Percentiles rank a stretch among this genome's conserved stretches.
Evolutionary conservation across 2,797 vertebrate genomes (phyloP).

Genomic region (Limnodromus scolopaceus): DNA sequence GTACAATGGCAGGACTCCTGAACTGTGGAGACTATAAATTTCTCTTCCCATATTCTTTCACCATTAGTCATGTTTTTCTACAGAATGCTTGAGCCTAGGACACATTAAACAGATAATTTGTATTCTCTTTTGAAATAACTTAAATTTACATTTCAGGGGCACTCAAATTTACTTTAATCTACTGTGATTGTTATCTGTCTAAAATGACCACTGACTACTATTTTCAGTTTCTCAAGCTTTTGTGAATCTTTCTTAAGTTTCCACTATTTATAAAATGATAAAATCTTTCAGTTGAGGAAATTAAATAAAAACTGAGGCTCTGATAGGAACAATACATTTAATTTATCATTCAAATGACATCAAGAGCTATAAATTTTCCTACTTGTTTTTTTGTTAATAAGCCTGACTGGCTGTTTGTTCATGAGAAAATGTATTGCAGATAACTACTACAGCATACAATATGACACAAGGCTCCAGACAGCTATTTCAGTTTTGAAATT

Average conservation of each 20-base stretch:
- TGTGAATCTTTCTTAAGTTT: not conserved
- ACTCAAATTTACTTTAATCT: not conserved
- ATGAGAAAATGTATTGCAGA: not conserved
- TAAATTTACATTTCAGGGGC: not conserved
- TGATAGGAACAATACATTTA: not conserved
- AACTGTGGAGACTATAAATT: not conserved
- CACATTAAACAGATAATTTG: not conserved
- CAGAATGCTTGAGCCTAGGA: not conserved
- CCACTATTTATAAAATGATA: not conserved
- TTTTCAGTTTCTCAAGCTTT: not conserved
- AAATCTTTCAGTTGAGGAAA: not conserved
- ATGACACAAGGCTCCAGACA: slow-evolving; percentile 22
- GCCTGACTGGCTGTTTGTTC: not conserved
- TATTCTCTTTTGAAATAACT: not conserved
- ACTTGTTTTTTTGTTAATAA: not conserved
- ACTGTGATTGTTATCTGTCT: not conserved
- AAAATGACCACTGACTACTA: not conserved
- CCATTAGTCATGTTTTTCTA: not conserved
- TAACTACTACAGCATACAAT: not conserved
- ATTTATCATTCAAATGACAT: not conserved
- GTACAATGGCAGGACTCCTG: fast-evolving
- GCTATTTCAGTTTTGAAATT: slow-evolving; percentile 49
- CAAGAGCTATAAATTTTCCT: not conserved
- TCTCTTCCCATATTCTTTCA: not conserved
- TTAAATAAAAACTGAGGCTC: not conserved